phyloP scores from a whole-genome alignment of 1,140 invertebrate genomes.

The Ceratina calcarata region DNA sequence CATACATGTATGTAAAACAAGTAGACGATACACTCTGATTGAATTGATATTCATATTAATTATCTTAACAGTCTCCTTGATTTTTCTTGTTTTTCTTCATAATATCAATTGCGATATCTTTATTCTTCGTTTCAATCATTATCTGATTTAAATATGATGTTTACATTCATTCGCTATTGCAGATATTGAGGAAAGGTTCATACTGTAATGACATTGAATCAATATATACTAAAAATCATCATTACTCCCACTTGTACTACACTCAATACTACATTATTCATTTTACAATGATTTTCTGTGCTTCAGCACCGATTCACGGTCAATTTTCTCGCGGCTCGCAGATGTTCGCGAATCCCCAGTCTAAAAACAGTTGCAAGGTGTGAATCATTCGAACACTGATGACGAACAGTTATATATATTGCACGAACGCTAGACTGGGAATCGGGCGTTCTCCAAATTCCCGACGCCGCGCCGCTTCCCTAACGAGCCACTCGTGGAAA shows the following conservation, averaged over 20 bases:
- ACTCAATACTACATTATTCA: background rate
- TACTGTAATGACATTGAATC: background rate
- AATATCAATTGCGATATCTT: too few species aligned
- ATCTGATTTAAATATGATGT: too few species aligned
- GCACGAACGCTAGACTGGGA: background rate
- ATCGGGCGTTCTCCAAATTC: slow-evolving; percentile 23
- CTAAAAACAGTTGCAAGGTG: slow-evolving; percentile 23
- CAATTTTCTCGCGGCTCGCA: slow-evolving; percentile 13
- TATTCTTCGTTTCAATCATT: too few species aligned
- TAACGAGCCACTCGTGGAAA: slow-evolving; percentile 2
- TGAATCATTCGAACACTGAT: slow-evolving; percentile 48
- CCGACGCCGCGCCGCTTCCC: background rate
- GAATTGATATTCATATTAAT: too few species aligned
- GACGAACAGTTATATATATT: slow-evolving; percentile 41
- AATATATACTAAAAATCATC: background rate
- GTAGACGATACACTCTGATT: too few species aligned
- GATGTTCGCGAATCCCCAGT: background rate
- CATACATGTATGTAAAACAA: too few species aligned
- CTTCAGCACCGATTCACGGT: background rate
- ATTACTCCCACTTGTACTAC: background rate
- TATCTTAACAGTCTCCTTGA: too few species aligned
- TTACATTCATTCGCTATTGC: too few species aligned
- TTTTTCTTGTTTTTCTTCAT: too few species aligned
- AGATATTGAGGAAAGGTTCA: too few species aligned
- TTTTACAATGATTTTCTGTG: background rate